Conservation (phyloP, 2,113 vertebrate genomes). For the Rhinichthys klamathensis region DNA sequence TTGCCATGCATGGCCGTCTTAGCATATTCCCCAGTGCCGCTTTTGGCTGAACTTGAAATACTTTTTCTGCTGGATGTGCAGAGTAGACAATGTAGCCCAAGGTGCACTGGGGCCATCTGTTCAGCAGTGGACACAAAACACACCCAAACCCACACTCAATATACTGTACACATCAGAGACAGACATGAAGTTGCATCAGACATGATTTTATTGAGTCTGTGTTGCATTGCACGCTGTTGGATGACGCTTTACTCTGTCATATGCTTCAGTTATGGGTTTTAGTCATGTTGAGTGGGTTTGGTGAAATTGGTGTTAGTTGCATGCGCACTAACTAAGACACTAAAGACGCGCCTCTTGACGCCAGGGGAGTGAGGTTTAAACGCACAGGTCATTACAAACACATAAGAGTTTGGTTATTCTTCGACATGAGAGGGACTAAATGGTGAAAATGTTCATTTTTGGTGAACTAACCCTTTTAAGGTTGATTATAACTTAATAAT, state of each 20-base stretch:
- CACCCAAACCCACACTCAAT: background rate
- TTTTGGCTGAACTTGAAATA: constrained; percentile 67
- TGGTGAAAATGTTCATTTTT: background rate
- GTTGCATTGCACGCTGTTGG: constrained; percentile 17
- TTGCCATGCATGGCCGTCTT: constrained; percentile 70
- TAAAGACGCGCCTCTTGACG: too few relatives aligned
- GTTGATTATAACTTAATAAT: background rate
- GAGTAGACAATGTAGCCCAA: constrained; percentile 17
- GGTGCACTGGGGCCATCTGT: background rate
- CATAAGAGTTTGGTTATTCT: too few relatives aligned
- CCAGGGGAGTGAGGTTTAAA: too few relatives aligned
- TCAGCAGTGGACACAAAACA: constrained; percentile 22
- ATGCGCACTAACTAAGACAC: too few relatives aligned
- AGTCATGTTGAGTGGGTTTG: constrained; percentile 51
- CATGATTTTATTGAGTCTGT: constrained; percentile 19
- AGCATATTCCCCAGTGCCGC: constrained; percentile 65
- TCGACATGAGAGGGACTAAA: too few relatives aligned
- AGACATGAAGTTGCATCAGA: constrained; percentile 5
- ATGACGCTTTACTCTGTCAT: constrained; percentile 14
- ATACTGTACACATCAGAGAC: constrained; percentile 9
- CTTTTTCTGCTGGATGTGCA: constrained; percentile 66
- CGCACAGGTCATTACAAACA: background rate
- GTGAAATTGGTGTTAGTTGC: constrained; percentile 47
- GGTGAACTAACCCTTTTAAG: background rate
- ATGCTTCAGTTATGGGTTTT: background rate